A percentile compares a stretch with the other conserved stretches of the same genome.
phyloP scores from a whole-genome alignment of 2,113 vertebrate species.

The Myanophis thanlyinensis region DNA sequence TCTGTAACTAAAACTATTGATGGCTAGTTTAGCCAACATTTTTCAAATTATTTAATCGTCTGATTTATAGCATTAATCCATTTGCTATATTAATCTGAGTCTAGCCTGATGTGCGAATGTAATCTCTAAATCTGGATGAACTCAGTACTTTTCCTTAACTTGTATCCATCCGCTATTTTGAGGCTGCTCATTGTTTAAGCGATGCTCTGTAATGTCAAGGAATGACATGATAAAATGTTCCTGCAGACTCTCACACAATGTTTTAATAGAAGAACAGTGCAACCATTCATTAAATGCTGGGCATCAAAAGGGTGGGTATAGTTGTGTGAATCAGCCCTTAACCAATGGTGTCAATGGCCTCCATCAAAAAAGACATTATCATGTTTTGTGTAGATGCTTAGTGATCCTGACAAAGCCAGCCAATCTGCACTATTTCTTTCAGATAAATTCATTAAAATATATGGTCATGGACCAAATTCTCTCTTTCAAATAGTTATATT shows the following conservation, averaged over 20 bases:
- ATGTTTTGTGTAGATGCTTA: not conserved
- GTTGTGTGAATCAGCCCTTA: not conserved
- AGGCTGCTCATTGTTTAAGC: not conserved
- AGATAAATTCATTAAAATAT: not conserved
- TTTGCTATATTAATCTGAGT: not conserved
- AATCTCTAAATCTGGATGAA: not conserved
- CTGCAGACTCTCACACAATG: not conserved
- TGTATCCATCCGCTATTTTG: not conserved
- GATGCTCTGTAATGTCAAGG: not conserved
- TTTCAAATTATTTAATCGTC: not conserved
- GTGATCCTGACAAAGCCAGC: not conserved
- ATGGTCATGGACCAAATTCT: not conserved
- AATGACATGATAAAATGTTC: not conserved
- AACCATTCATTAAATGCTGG: not conserved
- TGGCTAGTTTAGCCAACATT: not conserved
- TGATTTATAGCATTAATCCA: not conserved
- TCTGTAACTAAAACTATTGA: not conserved
- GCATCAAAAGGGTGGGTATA: not conserved
- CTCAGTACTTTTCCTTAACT: not conserved
- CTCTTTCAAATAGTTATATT: not conserved
- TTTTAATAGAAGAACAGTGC: not conserved
- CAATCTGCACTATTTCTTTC: not conserved
- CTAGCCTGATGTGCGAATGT: not conserved
- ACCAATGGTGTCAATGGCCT: not conserved
- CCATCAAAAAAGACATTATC: not conserved